Base-by-base conservation (phyloP, 2,113 vertebrate species). In the Marmota monax region DNA sequence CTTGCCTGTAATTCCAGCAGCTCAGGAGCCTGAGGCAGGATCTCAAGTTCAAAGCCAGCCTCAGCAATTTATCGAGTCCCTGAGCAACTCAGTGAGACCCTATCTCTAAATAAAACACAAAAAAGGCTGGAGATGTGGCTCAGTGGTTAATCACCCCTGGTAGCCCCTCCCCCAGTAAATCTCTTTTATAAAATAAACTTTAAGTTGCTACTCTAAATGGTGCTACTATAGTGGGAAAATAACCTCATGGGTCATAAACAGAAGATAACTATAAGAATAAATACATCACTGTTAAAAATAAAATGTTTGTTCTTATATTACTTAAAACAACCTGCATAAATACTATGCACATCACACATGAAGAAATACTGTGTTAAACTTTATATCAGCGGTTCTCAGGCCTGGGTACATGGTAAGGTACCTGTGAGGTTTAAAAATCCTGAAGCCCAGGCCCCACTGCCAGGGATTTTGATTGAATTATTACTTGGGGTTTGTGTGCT, bases 151-250 rank as follows among this genome's bases (percentile, higher is more conserved):
- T 8, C 1, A 9, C 61, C 23, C 61, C 61, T 27, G 23, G 61
- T 53, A 14, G 16, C 14, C 2, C 51, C 51, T 16, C 51, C 51
- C 51, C 51, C 12, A 25, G 23, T 27, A 63, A 63, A 63, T 37
- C 32, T 84, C n/a, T 58, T 88, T 94, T 89, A 56, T 12, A 61
- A 80, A 69, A 45, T 25, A 89, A 63, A 92, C 11, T 80, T 96
- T 56, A 82, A 67, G 86, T 77, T 76, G n/a, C 25, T 51, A 45
- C 58, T 79, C 18, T 65, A 80, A 84, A 76, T 45, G 39, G 27
- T 91, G 34, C 48, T 18, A 18, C 22, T 42, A 2, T 23, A 42
- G 23, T 63, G 18, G 20, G 51, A 89, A 97, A 34, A 58, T 2
- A 70, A 23, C 29, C 45, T 63, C 45, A 39, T 80, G 76, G 45